Evolutionary conservation across 2,797 vertebrate species (phyloP).

Genomic region (Amniataba percoides): DNA sequence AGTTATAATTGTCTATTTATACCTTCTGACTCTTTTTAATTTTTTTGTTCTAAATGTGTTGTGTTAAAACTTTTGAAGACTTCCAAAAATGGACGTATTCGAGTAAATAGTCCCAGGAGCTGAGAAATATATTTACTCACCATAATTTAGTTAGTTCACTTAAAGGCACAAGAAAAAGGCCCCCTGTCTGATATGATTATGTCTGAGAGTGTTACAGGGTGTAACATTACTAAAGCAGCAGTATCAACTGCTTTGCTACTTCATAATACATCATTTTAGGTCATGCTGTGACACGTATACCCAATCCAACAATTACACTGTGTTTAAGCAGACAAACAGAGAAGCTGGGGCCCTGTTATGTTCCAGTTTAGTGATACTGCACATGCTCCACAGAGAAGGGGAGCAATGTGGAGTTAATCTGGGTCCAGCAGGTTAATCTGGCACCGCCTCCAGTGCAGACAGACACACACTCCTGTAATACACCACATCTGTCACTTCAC

Average conservation of each 20-base stretch:
- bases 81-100: neutral
- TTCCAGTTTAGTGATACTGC: neutral
- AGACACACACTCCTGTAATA: neutral
- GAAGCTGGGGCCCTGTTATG: neutral
- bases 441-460: too few species aligned
- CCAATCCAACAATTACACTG: neutral
- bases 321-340: neutral
- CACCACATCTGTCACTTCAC: neutral
- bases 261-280: neutral
- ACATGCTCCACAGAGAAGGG: neutral
- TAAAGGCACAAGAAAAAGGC: neutral
- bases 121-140: neutral
- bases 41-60: too few species aligned
- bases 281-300: neutral
- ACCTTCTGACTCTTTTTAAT: too few species aligned
- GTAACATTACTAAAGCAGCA: neutral
- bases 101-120: neutral
- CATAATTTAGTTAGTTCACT: neutral
- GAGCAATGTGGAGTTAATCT: too few species aligned
- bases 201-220: neutral
- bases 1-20: neutral
- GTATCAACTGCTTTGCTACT: neutral
- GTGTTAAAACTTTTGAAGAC: too few species aligned
- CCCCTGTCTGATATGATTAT: neutral
- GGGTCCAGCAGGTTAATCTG: neutral